A percentile compares a stretch with the other conserved stretches of the same genome.
Conservation (phyloP, 2,113 vertebrate genomes). For the Pavo muticus region DNA sequence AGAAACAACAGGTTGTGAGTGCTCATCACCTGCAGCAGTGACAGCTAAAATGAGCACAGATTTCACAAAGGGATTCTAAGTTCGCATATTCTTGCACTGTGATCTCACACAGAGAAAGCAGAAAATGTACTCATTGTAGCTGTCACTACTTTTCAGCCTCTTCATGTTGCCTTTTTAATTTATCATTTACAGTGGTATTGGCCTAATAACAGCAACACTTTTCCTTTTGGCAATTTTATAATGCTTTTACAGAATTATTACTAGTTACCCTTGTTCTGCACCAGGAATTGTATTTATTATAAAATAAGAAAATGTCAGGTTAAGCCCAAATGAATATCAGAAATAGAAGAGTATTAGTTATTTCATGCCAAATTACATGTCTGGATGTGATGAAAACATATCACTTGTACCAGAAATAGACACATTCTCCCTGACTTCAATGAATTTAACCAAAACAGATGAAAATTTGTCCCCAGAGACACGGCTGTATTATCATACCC, state of each 20-base stretch:
- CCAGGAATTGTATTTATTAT: constrained; percentile 15
- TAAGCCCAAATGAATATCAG: not conserved
- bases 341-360: not conserved
- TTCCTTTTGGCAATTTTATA: constrained; percentile 11
- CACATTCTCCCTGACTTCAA: not conserved
- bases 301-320: constrained; percentile 1
- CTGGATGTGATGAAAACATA: not conserved
- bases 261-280: not conserved
- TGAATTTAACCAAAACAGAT: constrained; percentile 11
- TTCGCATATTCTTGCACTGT: constrained; percentile 49
- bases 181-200: constrained; percentile 49
- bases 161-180: constrained; percentile 64
- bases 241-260: constrained; percentile 11
- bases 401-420: not conserved
- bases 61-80: constrained; percentile 64
- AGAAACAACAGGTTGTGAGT: constrained; percentile 50
- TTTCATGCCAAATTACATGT: constrained; percentile 7
- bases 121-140: constrained; percentile 53
- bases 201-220: constrained; percentile 28
- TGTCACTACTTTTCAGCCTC: constrained; percentile 65
- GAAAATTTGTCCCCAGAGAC: not conserved
- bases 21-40: constrained; percentile 47
- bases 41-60: constrained; percentile 50
- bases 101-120: constrained; percentile 56
- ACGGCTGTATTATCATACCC: not conserved